These are phyloP conservation scores for Apostichopus californicus DNA, from an alignment of 35 echinoderm and acorn worm genomes.

Conservation along the genomic window DNA sequence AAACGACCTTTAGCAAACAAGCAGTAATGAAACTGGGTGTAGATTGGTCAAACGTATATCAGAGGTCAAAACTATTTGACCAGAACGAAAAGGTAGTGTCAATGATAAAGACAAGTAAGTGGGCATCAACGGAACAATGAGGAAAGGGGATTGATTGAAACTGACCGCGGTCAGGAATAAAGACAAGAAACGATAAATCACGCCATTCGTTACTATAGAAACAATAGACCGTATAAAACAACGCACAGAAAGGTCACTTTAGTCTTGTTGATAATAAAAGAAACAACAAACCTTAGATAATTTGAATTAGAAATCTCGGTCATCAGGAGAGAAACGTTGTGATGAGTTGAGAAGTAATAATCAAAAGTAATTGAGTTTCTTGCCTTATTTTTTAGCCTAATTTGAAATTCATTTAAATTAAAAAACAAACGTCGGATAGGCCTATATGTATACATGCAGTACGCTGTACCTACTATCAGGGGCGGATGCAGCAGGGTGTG, in stretches of 20 bases:
- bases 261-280: not conserved
- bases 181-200: constrained; percentile 29
- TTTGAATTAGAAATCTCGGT: too few species aligned
- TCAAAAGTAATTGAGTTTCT: too few species aligned
- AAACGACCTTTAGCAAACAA: constrained; percentile 4
- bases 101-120: not conserved
- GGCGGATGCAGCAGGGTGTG: too few species aligned
- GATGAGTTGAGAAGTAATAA: too few species aligned
- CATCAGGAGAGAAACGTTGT: too few species aligned
- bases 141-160: not conserved
- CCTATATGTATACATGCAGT: too few species aligned
- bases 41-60: not conserved
- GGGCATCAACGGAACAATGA: not conserved
- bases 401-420: too few species aligned
- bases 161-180: not conserved
- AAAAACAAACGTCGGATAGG: too few species aligned
- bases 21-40: not conserved
- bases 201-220: not conserved
- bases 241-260: not conserved
- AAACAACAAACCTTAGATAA: not conserved
- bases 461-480: too few species aligned
- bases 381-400: too few species aligned
- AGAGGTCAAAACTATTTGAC: not conserved
- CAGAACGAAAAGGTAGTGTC: not conserved
- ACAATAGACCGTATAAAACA: not conserved